Evolutionary conservation across 1,140 invertebrate species (phyloP), one percentile per base, ranked within the genome.

Genomic region (Chlorops oryzae): DNA sequence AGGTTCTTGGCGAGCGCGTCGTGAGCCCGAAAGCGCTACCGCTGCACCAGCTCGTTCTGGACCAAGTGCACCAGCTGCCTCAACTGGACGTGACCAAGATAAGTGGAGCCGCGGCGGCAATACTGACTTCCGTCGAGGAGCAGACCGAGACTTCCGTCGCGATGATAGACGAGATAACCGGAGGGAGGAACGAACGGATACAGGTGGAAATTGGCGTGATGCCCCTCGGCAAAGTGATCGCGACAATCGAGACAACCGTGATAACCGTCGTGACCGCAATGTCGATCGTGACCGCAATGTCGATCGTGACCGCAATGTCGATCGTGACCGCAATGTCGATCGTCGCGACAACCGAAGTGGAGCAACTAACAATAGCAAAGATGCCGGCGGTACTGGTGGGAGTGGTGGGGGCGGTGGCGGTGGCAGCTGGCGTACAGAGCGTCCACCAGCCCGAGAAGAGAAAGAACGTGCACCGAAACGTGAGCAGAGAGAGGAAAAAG

Each of bases 341-440:
- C 63, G 63, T 35, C 57, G 73, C 50, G 58, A 38, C n/a, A 23
- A 32, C 13, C 7, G 47, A 35, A 63, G 66, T 17, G 66, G n/a
- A n/a, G n/a, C n/a, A n/a, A n/a, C n/a, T n/a, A n/a, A n/a, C n/a
- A n/a, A 67, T 3, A 47, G 39, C 3, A 15, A 32, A 42, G 44
- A 5, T 39, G 67, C 37, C 61, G 65, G 65, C 23, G 58, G 55
- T 32, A 52, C 28, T 20, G 46, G 12, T 5, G 25, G 37, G n/a
- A 35, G 32, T 22, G 47, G 28, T 15, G 48, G 40, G 20, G 51
- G 41, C 21, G 46, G 46, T 17, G 62, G 56, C 25, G 62, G 65
- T 21, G 63, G 65, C 18, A 70, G 61, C 27, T 70, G 67, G 67
- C 62, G 67, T 20, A 65, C 52, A n/a, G 66, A 55, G 41, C 49